Evolutionary conservation across 2,113 vertebrate species (phyloP).

Genomic region (Onychostoma macrolepis): DNA sequence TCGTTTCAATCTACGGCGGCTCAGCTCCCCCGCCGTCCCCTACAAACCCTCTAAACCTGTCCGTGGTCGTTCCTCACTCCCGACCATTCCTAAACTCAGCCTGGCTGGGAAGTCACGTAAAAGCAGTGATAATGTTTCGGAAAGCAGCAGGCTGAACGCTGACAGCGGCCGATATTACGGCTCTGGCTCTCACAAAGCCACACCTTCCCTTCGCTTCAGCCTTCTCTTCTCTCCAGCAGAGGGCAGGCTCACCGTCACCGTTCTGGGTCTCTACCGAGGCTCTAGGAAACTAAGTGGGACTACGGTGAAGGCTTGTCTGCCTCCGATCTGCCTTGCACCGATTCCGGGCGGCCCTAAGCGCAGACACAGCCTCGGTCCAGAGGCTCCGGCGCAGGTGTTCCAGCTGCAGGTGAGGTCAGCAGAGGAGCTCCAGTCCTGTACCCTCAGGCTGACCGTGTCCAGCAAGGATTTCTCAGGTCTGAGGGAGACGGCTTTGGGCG

Average conservation of each 20-base stretch:
- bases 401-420: conserved; percentile 69
- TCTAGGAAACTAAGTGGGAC: conserved; percentile 66
- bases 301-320: conserved; percentile 72
- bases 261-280: conserved; percentile 73
- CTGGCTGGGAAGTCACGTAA: conserved; percentile 70
- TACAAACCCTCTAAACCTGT: conserved; percentile 34
- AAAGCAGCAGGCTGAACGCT: conserved; percentile 57
- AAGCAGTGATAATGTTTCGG: no score
- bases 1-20: conserved; percentile 55
- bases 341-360: conserved; percentile 47
- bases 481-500: conserved; percentile 73
- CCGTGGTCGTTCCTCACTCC: conserved; percentile 66
- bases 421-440: conserved; percentile 72
- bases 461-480: conserved; percentile 74
- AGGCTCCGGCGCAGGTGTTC: conserved; percentile 68
- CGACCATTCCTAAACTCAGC: conserved; percentile 70
- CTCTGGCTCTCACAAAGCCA: conserved; percentile 54
- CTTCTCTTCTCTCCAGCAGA: conserved; percentile 69
- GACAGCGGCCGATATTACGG: conserved; percentile 50
- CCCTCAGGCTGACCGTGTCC: conserved; percentile 73
- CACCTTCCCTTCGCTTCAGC: conserved; percentile 72
- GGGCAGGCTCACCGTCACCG: conserved; percentile 70
- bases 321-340: conserved; percentile 64
- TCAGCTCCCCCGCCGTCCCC: conserved; percentile 66
- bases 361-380: conserved; percentile 68